These are phyloP conservation scores for Tribolium castaneum DNA, from an alignment of 1,140 invertebrate species.

Conservation along the genomic window DNA sequence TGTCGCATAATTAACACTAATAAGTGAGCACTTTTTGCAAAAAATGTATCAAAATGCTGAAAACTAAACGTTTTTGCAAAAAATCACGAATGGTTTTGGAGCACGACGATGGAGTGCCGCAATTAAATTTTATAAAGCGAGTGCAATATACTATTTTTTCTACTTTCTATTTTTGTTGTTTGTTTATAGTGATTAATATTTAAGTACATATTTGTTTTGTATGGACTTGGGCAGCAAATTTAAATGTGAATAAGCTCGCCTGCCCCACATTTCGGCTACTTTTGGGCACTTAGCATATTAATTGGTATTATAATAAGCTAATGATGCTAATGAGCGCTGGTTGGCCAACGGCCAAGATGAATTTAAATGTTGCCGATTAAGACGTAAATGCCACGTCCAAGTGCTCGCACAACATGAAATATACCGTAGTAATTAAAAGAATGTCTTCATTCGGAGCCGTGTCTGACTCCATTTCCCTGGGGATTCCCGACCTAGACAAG, in stretches of 20 bases:
- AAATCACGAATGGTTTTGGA: too few species aligned
- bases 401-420: constrained; percentile 2
- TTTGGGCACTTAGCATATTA: constrained; percentile 25
- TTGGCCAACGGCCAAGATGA: constrained; percentile 39
- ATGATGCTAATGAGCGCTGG: constrained; percentile 40
- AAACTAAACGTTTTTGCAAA: too few species aligned
- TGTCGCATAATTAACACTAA: too few species aligned
- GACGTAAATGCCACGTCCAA: constrained; percentile 39
- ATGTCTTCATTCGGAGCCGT: not conserved
- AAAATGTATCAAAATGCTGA: too few species aligned
- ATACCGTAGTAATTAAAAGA: not conserved
- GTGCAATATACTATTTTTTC: too few species aligned
- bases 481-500: not conserved
- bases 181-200: too few species aligned
- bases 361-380: constrained; percentile 41
- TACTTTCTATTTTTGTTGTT: too few species aligned
- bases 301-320: constrained; percentile 16
- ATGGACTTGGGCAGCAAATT: not conserved
- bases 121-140: too few species aligned
- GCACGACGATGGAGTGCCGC: too few species aligned
- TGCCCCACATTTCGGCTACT: constrained; percentile 13
- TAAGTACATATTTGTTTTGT: too few species aligned
- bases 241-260: not conserved
- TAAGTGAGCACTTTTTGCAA: too few species aligned
- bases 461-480: not conserved